These are phyloP conservation scores for Mythimna albipuncta DNA, from an alignment of 2,888 invertebrate species.

Conservation along the genomic window DNA sequence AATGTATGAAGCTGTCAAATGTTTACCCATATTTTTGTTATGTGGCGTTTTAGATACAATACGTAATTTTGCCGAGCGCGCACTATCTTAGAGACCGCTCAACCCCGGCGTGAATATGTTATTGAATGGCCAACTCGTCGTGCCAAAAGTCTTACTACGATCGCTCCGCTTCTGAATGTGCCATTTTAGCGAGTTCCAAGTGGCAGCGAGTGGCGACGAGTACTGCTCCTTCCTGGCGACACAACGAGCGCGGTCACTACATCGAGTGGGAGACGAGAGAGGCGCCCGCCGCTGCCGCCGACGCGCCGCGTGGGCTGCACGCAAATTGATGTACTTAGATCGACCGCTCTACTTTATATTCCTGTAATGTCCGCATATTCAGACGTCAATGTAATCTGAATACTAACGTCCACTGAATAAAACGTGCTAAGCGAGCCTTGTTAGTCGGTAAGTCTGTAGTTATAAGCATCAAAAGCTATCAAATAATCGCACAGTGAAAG, in stretches of 20 bases:
- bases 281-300: not conserved
- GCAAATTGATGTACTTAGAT: slow-evolving; percentile 24
- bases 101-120: slow-evolving; percentile 19
- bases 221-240: not conserved
- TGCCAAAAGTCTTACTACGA: slow-evolving; percentile 12
- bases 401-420: slow-evolving; percentile 1
- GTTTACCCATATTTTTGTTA: not conserved
- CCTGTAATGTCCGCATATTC: slow-evolving; percentile 3
- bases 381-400: slow-evolving; percentile 20
- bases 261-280: not conserved
- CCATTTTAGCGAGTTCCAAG: not conserved
- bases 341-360: slow-evolving; percentile 10
- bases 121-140: slow-evolving; percentile 11
- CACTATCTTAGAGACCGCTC: not conserved
- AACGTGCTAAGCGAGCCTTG: not conserved
- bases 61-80: not conserved
- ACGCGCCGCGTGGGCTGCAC: not conserved
- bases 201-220: not conserved
- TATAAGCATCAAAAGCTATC: not conserved
- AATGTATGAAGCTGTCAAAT: slow-evolving; percentile 1
- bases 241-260: not conserved
- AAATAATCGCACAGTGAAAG: not conserved
- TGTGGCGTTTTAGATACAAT: not conserved
- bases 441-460: not conserved
- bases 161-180: slow-evolving; percentile 4